Evolutionary conservation across 2,888 invertebrate genomes (phyloP).

Genomic region (Sceliomorpha sp.): DNA sequence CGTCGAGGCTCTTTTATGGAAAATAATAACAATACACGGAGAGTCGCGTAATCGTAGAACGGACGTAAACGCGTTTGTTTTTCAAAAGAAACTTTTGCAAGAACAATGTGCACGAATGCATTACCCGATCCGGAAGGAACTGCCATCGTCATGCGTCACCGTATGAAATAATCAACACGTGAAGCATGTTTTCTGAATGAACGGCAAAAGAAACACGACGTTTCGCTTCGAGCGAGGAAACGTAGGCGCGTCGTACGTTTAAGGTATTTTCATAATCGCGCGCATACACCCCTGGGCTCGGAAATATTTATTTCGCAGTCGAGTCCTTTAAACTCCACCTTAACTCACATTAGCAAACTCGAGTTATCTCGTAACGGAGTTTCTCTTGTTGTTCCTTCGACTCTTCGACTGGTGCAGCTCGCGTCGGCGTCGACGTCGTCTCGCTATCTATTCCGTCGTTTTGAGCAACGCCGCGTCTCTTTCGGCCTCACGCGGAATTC

Average conservation of each 20-base stretch:
- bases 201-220: constrained; percentile 27
- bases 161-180: constrained; percentile 29
- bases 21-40: too few species aligned
- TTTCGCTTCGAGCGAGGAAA: constrained; percentile 20
- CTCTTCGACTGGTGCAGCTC: too few species aligned
- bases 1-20: too few species aligned
- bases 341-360: constrained; percentile 41
- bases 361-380: constrained; percentile 29
- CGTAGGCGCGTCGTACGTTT: too few species aligned
- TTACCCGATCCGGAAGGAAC: too few species aligned
- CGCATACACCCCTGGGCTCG: constrained; percentile 9
- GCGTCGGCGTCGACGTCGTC: not conserved
- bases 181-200: constrained; percentile 28
- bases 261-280: constrained; percentile 20
- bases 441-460: constrained; percentile 20
- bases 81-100: too few species aligned
- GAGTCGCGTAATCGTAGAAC: too few species aligned
- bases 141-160: constrained; percentile 9
- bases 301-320: constrained; percentile 40
- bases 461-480: too few species aligned
- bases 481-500: too few species aligned
- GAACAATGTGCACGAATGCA: too few species aligned
- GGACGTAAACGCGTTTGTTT: too few species aligned
- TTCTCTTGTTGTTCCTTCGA: constrained; percentile 8
- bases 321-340: constrained; percentile 26